Conservation (phyloP, 2,113 vertebrate species). For the Cyanoliseus patagonus region DNA sequence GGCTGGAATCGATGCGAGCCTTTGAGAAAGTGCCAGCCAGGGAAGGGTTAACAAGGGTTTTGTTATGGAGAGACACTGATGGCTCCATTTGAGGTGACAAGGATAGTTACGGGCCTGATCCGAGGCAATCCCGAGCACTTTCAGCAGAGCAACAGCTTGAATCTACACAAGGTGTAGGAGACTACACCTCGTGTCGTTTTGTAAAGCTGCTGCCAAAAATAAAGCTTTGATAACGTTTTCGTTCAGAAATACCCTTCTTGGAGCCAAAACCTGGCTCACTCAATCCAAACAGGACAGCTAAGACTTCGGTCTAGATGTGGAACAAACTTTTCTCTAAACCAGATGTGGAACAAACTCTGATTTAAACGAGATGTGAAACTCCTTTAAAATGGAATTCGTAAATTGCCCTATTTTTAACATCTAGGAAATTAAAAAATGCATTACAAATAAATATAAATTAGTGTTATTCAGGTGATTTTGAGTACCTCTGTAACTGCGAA, state of each 20-base stretch:
- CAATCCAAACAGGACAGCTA: neutral
- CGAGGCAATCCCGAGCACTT: neutral
- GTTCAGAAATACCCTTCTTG: neutral
- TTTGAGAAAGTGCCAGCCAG: neutral
- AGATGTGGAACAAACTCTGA: neutral
- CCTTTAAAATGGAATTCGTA: neutral
- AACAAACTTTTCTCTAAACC: neutral
- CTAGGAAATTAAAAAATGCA: neutral
- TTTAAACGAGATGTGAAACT: neutral
- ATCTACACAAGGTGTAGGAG: neutral
- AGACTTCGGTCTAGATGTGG: neutral
- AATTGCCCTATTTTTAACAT: neutral
- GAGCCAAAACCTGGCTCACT: neutral
- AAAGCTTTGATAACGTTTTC: neutral
- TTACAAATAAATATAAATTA: neutral
- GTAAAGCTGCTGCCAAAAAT: slow-evolving; percentile 6
- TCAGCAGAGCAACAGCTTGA: neutral
- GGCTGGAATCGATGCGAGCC: neutral
- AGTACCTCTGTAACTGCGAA: neutral
- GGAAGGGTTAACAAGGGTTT: slow-evolving; percentile 54
- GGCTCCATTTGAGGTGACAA: neutral
- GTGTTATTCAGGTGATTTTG: neutral
- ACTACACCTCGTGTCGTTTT: neutral
- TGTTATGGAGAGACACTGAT: neutral
- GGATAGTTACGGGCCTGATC: neutral